These are phyloP conservation scores for Euwallacea fornicatus DNA, from an alignment of 1,140 invertebrate genomes.

Conservation along the genomic window DNA sequence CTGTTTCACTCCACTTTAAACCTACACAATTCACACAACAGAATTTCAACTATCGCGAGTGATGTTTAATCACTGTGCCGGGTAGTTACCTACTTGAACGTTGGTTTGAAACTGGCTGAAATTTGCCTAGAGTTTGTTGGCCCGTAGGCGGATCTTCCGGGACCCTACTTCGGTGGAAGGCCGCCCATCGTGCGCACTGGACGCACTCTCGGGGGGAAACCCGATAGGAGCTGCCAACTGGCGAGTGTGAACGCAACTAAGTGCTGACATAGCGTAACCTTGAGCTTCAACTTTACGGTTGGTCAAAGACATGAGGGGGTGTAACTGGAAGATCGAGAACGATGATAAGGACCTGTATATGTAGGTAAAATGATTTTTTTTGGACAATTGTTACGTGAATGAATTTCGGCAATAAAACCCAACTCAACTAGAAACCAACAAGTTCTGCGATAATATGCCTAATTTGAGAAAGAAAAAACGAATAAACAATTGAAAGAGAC, in stretches of 20 bases:
- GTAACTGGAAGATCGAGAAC: conserved; percentile 38
- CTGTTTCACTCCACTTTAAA: no score
- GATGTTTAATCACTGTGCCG: no score
- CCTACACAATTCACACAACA: neutral
- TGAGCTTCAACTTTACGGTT: conserved; percentile 46
- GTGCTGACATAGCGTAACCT: conserved; percentile 44
- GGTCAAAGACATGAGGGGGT: conserved; percentile 45
- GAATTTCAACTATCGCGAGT: no score
- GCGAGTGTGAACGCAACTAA: conserved; percentile 49
- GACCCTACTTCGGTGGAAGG: conserved; percentile 10
- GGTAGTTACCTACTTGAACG: conserved; percentile 7
- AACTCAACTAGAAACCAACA: no score
- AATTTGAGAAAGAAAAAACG: no score
- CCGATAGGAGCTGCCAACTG: conserved; percentile 43
- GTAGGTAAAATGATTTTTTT: no score
- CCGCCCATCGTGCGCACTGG: conserved; percentile 23
- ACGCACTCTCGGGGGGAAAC: conserved; percentile 20
- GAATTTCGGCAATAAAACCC: no score
- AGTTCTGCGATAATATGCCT: no score
- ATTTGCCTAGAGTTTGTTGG: conserved; percentile 47
- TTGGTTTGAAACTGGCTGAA: conserved; percentile 36
- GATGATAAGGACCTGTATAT: no score
- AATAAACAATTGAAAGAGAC: no score
- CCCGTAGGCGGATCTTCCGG: conserved; percentile 33
- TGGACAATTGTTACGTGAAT: no score